A percentile compares a stretch with the other conserved stretches of the same genome.
These are phyloP conservation scores for Miichthys miiuy DNA, from an alignment of 2,797 vertebrate species.

Conservation along the genomic window DNA sequence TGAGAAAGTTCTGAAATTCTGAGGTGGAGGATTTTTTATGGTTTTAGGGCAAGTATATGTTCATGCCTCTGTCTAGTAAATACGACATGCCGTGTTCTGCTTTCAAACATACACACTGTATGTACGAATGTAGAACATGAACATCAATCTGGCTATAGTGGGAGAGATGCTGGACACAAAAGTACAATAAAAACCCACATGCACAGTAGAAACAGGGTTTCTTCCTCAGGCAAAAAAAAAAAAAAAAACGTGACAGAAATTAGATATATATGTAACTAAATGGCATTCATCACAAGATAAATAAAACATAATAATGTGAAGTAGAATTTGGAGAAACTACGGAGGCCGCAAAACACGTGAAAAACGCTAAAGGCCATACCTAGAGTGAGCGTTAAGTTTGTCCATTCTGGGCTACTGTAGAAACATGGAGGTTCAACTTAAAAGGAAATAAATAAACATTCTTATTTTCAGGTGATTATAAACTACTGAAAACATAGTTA, in stretches of 20 bases:
- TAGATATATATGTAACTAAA: background rate
- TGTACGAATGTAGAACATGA: background rate
- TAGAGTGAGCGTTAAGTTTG: no score
- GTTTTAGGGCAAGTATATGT: background rate
- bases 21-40: background rate
- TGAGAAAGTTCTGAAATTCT: slow-evolving; percentile 30
- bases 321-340: background rate
- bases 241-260: background rate
- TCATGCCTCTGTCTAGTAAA: background rate
- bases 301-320: background rate
- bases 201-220: background rate
- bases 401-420: no score
- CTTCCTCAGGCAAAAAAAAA: background rate
- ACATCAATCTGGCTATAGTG: background rate
- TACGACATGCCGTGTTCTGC: no score
- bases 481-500: no score
- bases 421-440: no score
- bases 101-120: background rate
- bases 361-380: no score
- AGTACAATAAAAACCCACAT: background rate
- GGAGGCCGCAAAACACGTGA: no score
- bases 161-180: background rate
- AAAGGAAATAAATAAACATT: no score
- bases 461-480: no score
- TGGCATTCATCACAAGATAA: background rate